A percentile compares a stretch with the other conserved stretches of the same genome.
Conservation (phyloP, 2,113 vertebrate genomes). For the Sinosuthora webbiana region DNA sequence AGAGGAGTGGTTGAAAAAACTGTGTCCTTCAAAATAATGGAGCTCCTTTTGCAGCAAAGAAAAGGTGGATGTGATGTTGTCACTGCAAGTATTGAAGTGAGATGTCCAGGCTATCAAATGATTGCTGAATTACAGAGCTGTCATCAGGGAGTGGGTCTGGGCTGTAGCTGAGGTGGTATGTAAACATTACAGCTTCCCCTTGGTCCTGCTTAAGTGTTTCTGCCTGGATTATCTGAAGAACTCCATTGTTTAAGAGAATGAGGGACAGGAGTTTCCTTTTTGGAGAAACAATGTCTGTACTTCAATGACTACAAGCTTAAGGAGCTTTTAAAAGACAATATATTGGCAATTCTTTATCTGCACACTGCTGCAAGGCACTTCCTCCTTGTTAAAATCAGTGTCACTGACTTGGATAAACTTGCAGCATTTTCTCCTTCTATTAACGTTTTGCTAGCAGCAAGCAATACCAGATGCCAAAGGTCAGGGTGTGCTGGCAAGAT, state of each 20-base stretch:
- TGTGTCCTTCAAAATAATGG: background rate
- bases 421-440: constrained; percentile 15
- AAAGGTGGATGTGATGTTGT: background rate
- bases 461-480: constrained; percentile 20
- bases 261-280: background rate
- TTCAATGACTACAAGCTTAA: background rate
- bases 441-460: constrained; percentile 39
- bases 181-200: background rate
- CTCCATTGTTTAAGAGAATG: background rate
- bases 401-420: background rate
- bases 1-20: background rate
- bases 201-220: background rate
- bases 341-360: constrained; percentile 4
- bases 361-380: background rate
- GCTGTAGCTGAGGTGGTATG: background rate
- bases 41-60: background rate
- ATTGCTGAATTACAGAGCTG: background rate
- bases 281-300: background rate
- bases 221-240: background rate
- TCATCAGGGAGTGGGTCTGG: background rate
- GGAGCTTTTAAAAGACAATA: background rate
- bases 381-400: constrained; percentile 24
- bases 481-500: constrained; percentile 26
- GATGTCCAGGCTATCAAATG: background rate
- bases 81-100: background rate